phyloP scores from a whole-genome alignment of 2,113 vertebrate species.

The Neomonachus schauinslandi region DNA sequence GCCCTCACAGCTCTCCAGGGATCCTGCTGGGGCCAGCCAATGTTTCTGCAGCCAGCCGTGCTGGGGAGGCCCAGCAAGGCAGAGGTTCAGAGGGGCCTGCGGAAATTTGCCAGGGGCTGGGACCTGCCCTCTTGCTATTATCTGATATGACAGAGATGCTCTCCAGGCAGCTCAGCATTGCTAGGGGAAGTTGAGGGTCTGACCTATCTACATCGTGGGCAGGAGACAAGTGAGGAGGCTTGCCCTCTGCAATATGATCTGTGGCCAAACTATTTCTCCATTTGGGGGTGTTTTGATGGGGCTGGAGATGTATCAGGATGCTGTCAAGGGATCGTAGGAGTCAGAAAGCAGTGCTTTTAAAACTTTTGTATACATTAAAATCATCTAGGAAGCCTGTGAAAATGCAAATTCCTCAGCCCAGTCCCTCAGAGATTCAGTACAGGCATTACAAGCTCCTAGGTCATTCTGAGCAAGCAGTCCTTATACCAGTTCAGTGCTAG shows the following conservation, averaged over 20 bases:
- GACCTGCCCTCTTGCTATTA: neutral
- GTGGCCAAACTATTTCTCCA: neutral
- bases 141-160: fast-evolving
- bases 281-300: neutral
- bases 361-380: neutral
- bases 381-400: neutral
- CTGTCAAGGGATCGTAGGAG: neutral
- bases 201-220: fast-evolving
- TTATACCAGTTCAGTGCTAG: neutral
- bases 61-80: too few species aligned
- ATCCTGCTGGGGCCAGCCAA: neutral
- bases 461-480: neutral
- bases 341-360: neutral
- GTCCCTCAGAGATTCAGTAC: neutral
- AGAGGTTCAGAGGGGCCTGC: neutral
- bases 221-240: too few species aligned
- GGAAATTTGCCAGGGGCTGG: neutral
- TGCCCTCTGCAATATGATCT: neutral
- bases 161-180: neutral
- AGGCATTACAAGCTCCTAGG: neutral
- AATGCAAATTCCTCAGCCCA: neutral
- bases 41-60: neutral
- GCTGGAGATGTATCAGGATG: neutral
- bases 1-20: neutral
- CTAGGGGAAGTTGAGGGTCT: neutral